phyloP scores from a whole-genome alignment of 2,797 vertebrate species.

The Fratercula arctica region DNA sequence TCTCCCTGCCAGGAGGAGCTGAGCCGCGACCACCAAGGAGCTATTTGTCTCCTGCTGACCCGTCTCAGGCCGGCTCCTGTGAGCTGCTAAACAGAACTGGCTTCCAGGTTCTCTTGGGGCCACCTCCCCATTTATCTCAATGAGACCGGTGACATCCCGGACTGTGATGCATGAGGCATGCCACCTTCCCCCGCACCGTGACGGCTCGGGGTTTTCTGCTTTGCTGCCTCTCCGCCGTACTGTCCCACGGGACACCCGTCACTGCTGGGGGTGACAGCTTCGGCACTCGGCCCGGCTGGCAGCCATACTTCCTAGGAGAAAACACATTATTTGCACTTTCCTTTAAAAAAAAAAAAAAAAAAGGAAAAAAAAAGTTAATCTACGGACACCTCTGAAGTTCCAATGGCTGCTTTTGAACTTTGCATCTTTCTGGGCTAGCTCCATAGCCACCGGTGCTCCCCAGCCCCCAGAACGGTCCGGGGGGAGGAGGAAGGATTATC shows the following conservation, averaged over 20 bases:
- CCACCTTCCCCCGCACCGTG: not conserved
- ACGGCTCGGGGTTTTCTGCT: slow-evolving; percentile 14
- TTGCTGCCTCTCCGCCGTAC: not conserved
- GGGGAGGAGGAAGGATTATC: not conserved
- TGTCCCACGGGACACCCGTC: not conserved
- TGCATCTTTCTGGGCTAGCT: not conserved
- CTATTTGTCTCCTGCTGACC: not conserved
- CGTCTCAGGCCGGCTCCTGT: not conserved
- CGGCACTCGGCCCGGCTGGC: rapidly evolving
- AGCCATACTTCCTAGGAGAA: rapidly evolving
- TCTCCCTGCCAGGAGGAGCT: not conserved
- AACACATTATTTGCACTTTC: rapidly evolving
- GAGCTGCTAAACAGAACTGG: slow-evolving; percentile 48
- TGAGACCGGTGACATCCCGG: slow-evolving; percentile 17
- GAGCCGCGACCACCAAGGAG: not conserved
- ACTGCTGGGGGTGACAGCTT: not conserved
- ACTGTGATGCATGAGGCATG: slow-evolving; percentile 63
- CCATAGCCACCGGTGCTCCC: rapidly evolving
- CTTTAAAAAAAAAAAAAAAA: not conserved
- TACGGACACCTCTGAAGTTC: rapidly evolving
- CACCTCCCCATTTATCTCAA: slow-evolving; percentile 70
- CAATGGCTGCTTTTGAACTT: not conserved
- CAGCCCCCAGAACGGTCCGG: rapidly evolving
- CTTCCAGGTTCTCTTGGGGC: not conserved
- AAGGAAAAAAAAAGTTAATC: not conserved